These are phyloP conservation scores for Dorcus parallelipipedus DNA, from an alignment of 2,888 invertebrate genomes.

Conservation along the genomic window DNA sequence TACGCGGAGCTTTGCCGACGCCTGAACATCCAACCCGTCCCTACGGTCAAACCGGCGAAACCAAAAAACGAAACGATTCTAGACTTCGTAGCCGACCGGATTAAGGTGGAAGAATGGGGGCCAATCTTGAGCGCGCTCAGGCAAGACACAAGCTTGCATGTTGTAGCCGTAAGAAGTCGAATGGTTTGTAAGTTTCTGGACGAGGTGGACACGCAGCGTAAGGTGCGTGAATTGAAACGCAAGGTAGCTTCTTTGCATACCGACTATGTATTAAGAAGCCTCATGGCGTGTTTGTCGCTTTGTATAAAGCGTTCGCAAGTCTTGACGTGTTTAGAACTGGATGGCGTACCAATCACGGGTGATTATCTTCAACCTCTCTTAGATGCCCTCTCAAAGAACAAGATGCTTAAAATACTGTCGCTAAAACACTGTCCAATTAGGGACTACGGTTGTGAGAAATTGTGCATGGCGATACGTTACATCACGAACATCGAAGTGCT, in stretches of 20 bases:
- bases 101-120: constrained; percentile 73
- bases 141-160: constrained; percentile 68
- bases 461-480: constrained; percentile 66
- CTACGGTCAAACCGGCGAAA: constrained; percentile 41
- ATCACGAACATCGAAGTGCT: constrained; percentile 65
- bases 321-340: constrained; percentile 61
- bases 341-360: constrained; percentile 67
- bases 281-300: constrained; percentile 63
- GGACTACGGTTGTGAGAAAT: constrained; percentile 67
- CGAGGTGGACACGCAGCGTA: constrained; percentile 56
- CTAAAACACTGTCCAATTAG: constrained; percentile 66
- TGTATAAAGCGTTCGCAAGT: constrained; percentile 62
- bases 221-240: constrained; percentile 57
- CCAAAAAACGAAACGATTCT: constrained; percentile 43
- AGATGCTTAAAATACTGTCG: constrained; percentile 63
- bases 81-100: constrained; percentile 72
- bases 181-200: constrained; percentile 41
- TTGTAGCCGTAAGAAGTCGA: constrained; percentile 61
- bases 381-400: constrained; percentile 61
- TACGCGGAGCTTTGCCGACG: constrained; percentile 47
- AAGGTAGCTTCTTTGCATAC: constrained; percentile 56
- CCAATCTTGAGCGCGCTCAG: constrained; percentile 70
- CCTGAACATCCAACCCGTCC: constrained; percentile 39
- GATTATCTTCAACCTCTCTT: constrained; percentile 56
- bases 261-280: constrained; percentile 64